phyloP scores from a whole-genome alignment of 2,888 invertebrate species.

The Hirtodrosophila trivittata region DNA sequence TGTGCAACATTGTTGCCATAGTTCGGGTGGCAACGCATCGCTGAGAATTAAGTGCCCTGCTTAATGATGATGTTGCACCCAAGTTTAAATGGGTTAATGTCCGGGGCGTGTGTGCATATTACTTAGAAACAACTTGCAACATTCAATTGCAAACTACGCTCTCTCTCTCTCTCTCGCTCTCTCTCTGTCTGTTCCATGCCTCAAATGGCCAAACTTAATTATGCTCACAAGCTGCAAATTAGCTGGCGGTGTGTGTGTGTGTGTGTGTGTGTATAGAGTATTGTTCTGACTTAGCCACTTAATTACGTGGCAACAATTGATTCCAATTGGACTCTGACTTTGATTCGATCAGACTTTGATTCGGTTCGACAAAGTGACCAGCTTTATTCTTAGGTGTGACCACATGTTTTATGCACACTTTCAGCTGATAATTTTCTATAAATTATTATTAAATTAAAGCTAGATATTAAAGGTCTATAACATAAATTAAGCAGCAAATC shows the following conservation, averaged over 20 bases:
- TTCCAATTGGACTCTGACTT: no score
- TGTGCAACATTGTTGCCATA: slow-evolving; percentile 62
- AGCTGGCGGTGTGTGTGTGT: no score
- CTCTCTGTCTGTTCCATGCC: not conserved
- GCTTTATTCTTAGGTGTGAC: no score
- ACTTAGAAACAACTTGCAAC: not conserved
- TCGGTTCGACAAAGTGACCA: no score
- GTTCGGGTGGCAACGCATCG: slow-evolving; percentile 47
- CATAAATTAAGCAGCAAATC: slow-evolving; percentile 58
- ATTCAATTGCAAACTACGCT: not conserved
- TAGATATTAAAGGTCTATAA: slow-evolving; percentile 21
- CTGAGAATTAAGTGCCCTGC: slow-evolving; percentile 66
- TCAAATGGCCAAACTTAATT: slow-evolving; percentile 5
- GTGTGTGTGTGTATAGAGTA: no score
- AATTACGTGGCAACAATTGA: no score
- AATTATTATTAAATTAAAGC: no score
- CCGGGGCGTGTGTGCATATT: slow-evolving; percentile 63
- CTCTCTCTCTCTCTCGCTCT: no score
- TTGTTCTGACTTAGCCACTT: no score
- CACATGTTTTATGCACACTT: no score
- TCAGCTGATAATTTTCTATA: no score
- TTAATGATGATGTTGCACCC: slow-evolving; percentile 49
- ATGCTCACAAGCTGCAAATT: not conserved
- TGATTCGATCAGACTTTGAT: no score
- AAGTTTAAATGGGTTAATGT: slow-evolving; percentile 69